A percentile compares a stretch with the other conserved stretches of the same genome.
Evolutionary conservation across 2,113 vertebrate species (phyloP).

Genomic region (Ovibos moschatus): DNA sequence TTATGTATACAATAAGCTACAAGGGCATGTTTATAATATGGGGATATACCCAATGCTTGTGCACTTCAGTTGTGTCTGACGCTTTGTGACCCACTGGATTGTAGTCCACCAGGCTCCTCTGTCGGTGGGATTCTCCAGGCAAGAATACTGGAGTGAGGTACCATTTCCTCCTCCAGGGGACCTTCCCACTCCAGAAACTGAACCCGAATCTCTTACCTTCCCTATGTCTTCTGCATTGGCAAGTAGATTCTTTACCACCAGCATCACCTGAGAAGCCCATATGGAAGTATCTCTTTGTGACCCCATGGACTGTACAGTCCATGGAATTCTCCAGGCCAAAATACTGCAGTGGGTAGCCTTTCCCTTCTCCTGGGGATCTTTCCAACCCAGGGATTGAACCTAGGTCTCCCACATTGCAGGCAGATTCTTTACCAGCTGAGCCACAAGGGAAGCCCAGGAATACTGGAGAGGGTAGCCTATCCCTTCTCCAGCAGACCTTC

Average conservation of each 20-base stretch:
- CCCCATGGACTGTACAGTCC: not conserved
- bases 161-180: not conserved
- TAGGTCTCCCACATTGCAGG: not conserved
- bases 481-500: not conserved
- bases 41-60: not conserved
- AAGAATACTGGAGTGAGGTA: not conserved
- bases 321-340: not conserved
- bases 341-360: not conserved
- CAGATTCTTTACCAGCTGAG: not conserved
- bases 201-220: not conserved
- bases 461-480: not conserved
- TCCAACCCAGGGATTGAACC: not conserved
- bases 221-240: not conserved
- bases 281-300: not conserved
- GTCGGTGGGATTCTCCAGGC: fast-evolving
- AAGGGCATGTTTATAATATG: not conserved
- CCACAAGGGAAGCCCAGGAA: not conserved
- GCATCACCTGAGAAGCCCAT: not conserved
- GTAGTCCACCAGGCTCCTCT: not conserved
- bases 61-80: not conserved
- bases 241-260: not conserved
- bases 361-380: not conserved
- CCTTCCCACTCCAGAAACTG: not conserved
- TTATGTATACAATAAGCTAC: not conserved
- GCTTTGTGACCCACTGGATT: not conserved